Evolutionary conservation across 1,140 invertebrate species (phyloP).

Genomic region (Sweltsa coloradensis): DNA sequence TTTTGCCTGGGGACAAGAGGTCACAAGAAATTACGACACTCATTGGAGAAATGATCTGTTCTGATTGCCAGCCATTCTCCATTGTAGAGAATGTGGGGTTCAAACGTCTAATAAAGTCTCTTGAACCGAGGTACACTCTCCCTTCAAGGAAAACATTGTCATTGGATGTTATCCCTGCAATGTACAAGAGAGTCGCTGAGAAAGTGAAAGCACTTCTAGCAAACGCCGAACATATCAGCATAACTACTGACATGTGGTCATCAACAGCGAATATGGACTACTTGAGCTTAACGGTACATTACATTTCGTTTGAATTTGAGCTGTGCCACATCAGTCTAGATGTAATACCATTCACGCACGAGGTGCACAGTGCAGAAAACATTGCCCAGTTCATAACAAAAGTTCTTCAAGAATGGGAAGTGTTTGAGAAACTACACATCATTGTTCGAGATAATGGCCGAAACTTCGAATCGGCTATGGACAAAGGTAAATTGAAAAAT

Average conservation of each 20-base stretch:
- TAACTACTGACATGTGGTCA: conserved; percentile 1
- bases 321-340: not conserved
- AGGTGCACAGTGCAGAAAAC: not conserved
- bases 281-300: conserved; percentile 1
- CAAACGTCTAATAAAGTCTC: not conserved
- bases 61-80: not conserved
- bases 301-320: not conserved
- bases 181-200: not conserved
- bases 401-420: too few species aligned
- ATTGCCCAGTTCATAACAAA: too few species aligned
- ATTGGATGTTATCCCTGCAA: not conserved
- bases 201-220: not conserved
- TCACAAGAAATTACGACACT: not conserved
- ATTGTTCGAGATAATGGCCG: not conserved
- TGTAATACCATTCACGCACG: not conserved
- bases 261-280: conserved; percentile 1
- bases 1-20: not conserved
- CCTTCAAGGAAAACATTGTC: not conserved
- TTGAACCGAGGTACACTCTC: not conserved
- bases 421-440: too few species aligned
- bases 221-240: not conserved
- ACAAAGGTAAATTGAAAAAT: too few species aligned
- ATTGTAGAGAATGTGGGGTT: not conserved
- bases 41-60: conserved; percentile 1
- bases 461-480: not conserved